Evolutionary conservation across 2,888 invertebrate genomes (phyloP), one percentile per base, ranked within the genome.

Genomic region (Drepanosiphum platanoidis): DNA sequence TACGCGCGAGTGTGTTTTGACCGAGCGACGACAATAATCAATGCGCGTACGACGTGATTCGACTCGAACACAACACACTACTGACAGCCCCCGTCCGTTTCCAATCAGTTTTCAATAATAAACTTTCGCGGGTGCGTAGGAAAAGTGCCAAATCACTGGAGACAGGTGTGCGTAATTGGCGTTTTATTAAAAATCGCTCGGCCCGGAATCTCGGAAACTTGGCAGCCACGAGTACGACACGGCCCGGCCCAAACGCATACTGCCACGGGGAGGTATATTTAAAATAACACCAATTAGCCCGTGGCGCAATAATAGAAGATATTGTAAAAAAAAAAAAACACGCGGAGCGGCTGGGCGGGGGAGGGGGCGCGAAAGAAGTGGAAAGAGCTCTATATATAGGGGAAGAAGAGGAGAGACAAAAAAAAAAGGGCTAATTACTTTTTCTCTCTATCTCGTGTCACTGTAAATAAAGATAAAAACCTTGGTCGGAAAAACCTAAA

Each of bases 401-500:
- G n/a, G n/a, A n/a, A n/a, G n/a, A n/a, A n/a, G 5, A 52, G 22
- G 18, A 52, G 22, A 52, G 18, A 22, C 4, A 22, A 11, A 64
- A 27, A 61, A 39, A 71, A 39, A 70, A 81, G 39, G 58, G 71
- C 81, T 82, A 82, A 82, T 82, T 82, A 82, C 81, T 72, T 82
- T 82, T 82, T 71, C 58, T 80, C 52, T 80, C 46, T 68, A 82
- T 82, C 81, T 72, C 32, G 39, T 61, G 81, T 72, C 81, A 82
- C 81, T 72, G 71, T 82, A 82, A 82, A 82, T 82, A 72, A 61
- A 82, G 81, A 82, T 82, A 82, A 81, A 70, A 82, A 71, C 81
- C 71, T 81, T 70, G 81, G 80, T 30, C 11, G n/a, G 15, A 61
- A 80, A 80, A 70, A 80, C 70, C 61, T 42, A 72, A 72, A 82